Conservation (phyloP, 2,113 vertebrate genomes). For the Anhinga anhinga region DNA sequence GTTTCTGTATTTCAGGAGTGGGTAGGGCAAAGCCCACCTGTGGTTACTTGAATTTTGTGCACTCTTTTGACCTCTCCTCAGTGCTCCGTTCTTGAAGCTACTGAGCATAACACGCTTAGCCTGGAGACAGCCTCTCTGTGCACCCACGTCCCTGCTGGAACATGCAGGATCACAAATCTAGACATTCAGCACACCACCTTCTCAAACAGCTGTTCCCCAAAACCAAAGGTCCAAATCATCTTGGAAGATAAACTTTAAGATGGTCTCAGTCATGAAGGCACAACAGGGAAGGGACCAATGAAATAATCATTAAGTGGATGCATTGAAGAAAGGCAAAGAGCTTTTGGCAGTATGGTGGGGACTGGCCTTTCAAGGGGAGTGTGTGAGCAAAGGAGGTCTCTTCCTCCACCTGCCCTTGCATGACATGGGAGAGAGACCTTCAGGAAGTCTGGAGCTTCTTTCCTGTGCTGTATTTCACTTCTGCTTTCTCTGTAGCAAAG, state of each 20-base stretch:
- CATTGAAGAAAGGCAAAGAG: background rate
- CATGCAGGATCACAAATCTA: background rate
- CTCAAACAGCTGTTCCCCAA: background rate
- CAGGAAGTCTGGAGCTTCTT: background rate
- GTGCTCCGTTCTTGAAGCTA: background rate
- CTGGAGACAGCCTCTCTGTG: background rate
- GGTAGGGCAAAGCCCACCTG: background rate
- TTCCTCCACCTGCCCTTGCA: background rate
- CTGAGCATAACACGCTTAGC: background rate
- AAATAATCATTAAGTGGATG: background rate
- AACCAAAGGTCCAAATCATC: background rate
- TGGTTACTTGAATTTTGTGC: background rate
- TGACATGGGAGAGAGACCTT: background rate
- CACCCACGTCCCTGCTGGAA: background rate
- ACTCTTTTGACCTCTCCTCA: background rate
- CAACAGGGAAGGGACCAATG: background rate
- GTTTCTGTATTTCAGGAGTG: background rate
- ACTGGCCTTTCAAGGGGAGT: background rate
- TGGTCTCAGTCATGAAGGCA: background rate
- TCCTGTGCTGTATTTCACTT: background rate
- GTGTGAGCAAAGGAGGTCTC: background rate
- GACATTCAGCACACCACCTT: background rate
- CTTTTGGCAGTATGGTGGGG: background rate
- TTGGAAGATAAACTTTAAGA: background rate
- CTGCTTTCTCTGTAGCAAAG: background rate